Evolutionary conservation across 2,888 invertebrate genomes (phyloP), one percentile per base, ranked within the genome.

Genomic region (Bellardia pandia): DNA sequence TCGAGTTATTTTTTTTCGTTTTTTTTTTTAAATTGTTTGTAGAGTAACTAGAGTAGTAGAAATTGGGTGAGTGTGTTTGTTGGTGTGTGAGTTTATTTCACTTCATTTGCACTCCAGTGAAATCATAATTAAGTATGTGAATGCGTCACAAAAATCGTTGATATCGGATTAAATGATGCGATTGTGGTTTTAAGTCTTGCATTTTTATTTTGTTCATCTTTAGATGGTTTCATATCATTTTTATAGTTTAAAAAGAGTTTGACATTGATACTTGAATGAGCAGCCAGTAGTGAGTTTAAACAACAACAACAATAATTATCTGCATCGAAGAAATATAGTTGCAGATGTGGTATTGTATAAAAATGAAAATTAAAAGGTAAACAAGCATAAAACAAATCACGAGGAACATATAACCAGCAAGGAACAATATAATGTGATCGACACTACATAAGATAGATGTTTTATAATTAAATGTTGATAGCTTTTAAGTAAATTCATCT

Each of bases 31-130:
- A 48, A 37, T 64, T 51, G 13, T 7, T 16, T 16, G 23, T 23
- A 56, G 23, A 76, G 72, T 68, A 77, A 74, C 58, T 64, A 16
- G 62, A 69, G 60, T 58, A 48, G 72, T 72, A 64, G 75, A 86
- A 82, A 78, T 74, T 76, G 58, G 58, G 80, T 80, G 71, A 79
- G 40, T 60, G 76, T 60, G 48, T 76, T 40, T 8, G 62, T 14
- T 58, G 60, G 4, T 37, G 37, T 48, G 37, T 58, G 45, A 60
- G 66, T 58, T 76, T 56, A 11, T 68, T 16, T n/a, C 37, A 23
- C 23, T 58, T 66, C 45, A 37, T 48, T 23, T 48, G 45, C 13
- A 37, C 16, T 14, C 37, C 5, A 64, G 62, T 51, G 66, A 78
- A 84, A 72, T 78, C 62, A 72, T 16, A 48, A 60, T 58, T 68